Conservation (phyloP, 2,113 vertebrate genomes). For the Maccullochella peelii region DNA sequence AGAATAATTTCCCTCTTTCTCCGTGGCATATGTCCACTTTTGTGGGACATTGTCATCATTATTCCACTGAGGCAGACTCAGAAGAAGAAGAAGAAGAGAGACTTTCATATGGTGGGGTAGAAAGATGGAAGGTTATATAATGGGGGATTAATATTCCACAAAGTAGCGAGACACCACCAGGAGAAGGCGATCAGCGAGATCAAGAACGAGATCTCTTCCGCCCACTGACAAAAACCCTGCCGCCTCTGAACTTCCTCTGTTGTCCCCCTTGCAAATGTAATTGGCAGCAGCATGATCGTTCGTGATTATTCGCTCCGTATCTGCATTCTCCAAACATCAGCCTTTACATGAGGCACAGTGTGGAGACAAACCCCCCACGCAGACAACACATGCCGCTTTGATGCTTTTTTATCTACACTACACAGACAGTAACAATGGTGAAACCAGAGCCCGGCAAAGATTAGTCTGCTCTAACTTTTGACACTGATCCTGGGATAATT, state of each 20-base stretch:
- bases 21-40: slow-evolving; percentile 8
- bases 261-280: slow-evolving; percentile 71
- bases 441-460: slow-evolving; percentile 38
- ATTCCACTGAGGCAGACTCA: slow-evolving; percentile 57
- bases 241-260: slow-evolving; percentile 71
- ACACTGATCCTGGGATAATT: slow-evolving; percentile 53
- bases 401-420: slow-evolving; percentile 63
- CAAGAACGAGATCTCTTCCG: slow-evolving; percentile 74
- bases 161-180: slow-evolving; percentile 68
- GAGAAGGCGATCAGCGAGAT: slow-evolving; percentile 78
- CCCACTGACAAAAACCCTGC: slow-evolving; percentile 72
- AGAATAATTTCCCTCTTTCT: background rate
- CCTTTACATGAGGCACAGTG: slow-evolving; percentile 31
- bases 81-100: slow-evolving; percentile 23
- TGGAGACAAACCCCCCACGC: slow-evolving; percentile 52
- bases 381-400: slow-evolving; percentile 60
- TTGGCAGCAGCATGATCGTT: slow-evolving; percentile 68
- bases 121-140: slow-evolving; percentile 78
- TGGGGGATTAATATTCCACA: slow-evolving; percentile 81
- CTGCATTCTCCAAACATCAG: slow-evolving; percentile 74
- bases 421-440: slow-evolving; percentile 49
- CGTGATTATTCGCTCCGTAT: slow-evolving; percentile 66
- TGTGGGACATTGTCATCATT: slow-evolving; percentile 34
- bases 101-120: slow-evolving; percentile 56
- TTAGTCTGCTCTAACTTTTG: slow-evolving; percentile 49